Evolutionary conservation across 2,113 vertebrate species (phyloP), one percentile per base, ranked within the genome.

Genomic region (Crotalus helleri): DNA sequence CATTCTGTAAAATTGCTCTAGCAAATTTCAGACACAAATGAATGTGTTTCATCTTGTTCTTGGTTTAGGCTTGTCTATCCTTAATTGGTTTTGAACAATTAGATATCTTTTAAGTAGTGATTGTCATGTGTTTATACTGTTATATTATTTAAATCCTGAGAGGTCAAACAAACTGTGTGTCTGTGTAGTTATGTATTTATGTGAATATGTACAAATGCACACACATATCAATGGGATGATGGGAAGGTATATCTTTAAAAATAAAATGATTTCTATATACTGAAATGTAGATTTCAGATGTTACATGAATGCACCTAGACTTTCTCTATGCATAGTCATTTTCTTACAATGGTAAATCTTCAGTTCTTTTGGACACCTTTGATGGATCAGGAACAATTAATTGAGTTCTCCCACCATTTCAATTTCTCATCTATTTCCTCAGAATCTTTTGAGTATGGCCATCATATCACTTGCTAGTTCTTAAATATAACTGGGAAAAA

Each of bases 31-130:
- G 93, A 19, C 23, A 3, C 33, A 64, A 89, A 90, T 92, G 89
- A 81, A 92, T 85, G 88, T 58, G 54, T 92, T 92, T 92, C 69
- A 85, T 59, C 55, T 85, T 85, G 54, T 21, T 85, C 29, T 92
- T 51, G 64, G 92, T 55, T 92, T n/a, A 90, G 92, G 57, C 57
- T 87, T n/a, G n/a, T 64, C 58, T 88, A 49, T 58, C 58, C 44
- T 33, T 90, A 85, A 85, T 59, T 92, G 74, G 81, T 90, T 85
- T 61, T 85, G 92, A 89, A 85, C 44, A 74, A 85, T 85, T 51
- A 85, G 29, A 85, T 92, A 55, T 90, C 29, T 90, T 33, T 89
- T 58, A 81, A 92, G 49, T 85, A 74, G 87, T 57, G 74, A 87
- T 59, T 89, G 87, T 81, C 89, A 81, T 54, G 24, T 74, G 44